Conservation (phyloP, 2,888 invertebrate genomes). For the Xestoiulus laeticollis region DNA sequence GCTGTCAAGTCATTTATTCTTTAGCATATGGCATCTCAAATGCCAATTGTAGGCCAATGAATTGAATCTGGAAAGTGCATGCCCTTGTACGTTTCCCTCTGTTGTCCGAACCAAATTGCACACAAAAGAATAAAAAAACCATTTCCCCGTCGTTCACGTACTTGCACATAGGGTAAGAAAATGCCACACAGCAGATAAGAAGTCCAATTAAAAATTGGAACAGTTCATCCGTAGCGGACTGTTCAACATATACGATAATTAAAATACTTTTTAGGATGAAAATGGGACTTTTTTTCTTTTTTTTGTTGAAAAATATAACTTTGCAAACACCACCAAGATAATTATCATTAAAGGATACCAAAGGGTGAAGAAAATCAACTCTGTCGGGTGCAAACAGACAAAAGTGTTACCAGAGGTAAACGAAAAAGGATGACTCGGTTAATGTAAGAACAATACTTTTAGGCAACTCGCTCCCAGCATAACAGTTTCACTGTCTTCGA, state of each 20-base stretch:
- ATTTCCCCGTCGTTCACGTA: neutral
- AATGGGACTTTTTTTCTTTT: neutral
- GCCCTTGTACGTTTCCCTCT: too few species aligned
- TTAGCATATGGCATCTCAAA: too few species aligned
- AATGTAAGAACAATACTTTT: conserved; percentile 19
- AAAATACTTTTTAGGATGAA: neutral
- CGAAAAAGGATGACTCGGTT: neutral
- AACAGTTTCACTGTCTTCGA: conserved; percentile 10
- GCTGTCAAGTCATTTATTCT: too few species aligned
- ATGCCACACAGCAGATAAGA: neutral
- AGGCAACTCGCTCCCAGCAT: neutral
- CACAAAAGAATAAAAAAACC: too few species aligned
- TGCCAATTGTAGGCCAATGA: too few species aligned
- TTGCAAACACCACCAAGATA: conserved; percentile 19
- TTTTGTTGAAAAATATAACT: neutral
- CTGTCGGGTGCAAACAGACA: neutral
- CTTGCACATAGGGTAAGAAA: neutral
- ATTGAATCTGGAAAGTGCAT: too few species aligned
- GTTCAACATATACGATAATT: neutral
- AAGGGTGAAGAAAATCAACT: neutral
- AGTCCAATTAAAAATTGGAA: neutral
- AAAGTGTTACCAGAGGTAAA: neutral
- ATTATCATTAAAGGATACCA: neutral
- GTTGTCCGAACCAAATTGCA: too few species aligned
- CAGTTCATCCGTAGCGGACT: neutral